A percentile compares a stretch with the other conserved stretches of the same genome.
Evolutionary conservation across 2,113 vertebrate species (phyloP).

Genomic region (Megaceryle maxima): DNA sequence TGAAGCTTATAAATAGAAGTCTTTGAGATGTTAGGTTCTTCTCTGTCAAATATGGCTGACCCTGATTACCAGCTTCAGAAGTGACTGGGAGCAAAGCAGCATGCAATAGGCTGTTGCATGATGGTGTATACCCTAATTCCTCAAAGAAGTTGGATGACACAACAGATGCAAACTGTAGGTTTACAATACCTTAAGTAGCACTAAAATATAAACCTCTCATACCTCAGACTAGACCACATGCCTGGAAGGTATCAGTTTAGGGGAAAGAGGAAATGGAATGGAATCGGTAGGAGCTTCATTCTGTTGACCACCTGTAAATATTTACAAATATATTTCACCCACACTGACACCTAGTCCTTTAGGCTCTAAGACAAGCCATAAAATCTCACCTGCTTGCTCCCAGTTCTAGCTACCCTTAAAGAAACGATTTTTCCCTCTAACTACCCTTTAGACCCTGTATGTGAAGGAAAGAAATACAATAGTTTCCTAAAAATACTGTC

Average conservation of each 20-base stretch:
- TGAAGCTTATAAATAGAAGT: background rate
- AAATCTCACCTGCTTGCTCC: background rate
- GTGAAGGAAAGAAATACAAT: background rate
- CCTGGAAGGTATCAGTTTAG: background rate
- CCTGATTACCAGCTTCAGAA: background rate
- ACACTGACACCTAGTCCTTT: background rate
- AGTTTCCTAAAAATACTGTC: background rate
- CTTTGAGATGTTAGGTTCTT: background rate
- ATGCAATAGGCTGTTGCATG: background rate
- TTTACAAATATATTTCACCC: background rate
- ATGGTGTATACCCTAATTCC: rapidly evolving
- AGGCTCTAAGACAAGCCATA: background rate
- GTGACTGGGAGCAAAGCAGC: background rate
- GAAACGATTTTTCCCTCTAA: background rate
- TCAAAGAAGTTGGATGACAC: background rate
- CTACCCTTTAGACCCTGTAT: background rate
- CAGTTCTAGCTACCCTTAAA: background rate
- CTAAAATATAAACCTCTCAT: background rate
- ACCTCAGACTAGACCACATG: background rate
- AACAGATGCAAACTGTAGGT: background rate
- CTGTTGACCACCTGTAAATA: background rate
- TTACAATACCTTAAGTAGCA: background rate
- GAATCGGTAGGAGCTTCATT: background rate
- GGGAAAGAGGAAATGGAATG: background rate
- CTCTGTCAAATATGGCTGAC: background rate